Evolutionary conservation across 2,888 invertebrate genomes (phyloP), one percentile per base, ranked within the genome.

Genomic region (Cryptus viduatorius): DNA sequence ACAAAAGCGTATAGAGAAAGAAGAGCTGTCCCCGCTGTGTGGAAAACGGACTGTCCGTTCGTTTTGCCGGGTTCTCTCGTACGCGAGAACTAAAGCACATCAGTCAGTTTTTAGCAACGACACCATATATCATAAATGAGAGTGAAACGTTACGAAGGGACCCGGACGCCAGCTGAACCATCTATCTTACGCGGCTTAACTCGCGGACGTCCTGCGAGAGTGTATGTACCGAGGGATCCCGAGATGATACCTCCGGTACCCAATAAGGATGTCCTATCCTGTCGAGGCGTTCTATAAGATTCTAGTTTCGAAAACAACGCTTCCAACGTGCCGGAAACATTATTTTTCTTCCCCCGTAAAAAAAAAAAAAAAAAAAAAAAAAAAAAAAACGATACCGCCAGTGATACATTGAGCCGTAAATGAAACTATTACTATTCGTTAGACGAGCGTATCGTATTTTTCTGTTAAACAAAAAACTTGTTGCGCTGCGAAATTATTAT

Each of bases 141-240:
- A 89, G 88, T 87, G 88, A 90, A 89, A 90, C 86, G 88, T 87
- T 88, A 79, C 71, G 73, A 82, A 84, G 76, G 69, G 75, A 67
- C 37, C 67, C 65, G 77, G 77, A 68, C 84, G 86, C 82, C 88
- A 87, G 86, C 84, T 87, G 88, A 87, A 88, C 87, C 90, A 91
- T 91, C 88, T 86, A 90, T 91, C 90, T 91, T 90, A 67, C 72
- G 85, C 84, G 87, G 87, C 88, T 91, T 90, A 91, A 89, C 88
- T 89, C 83, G 61, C 83, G 77, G 86, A 87, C 86, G 84, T 85
- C 76, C 85, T 50, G 50, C 69, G 78, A 56, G 31, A 42, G 44
- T 50, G 31, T 50, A 69, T 46, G 46, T 65, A 46, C 7, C 5
- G 10, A 3, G 76, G 16, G 53, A 67, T 48, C 65, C 64, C 68